Evolutionary conservation across 2,113 vertebrate genomes (phyloP).

Genomic region (Brachionichthys hirsutus): DNA sequence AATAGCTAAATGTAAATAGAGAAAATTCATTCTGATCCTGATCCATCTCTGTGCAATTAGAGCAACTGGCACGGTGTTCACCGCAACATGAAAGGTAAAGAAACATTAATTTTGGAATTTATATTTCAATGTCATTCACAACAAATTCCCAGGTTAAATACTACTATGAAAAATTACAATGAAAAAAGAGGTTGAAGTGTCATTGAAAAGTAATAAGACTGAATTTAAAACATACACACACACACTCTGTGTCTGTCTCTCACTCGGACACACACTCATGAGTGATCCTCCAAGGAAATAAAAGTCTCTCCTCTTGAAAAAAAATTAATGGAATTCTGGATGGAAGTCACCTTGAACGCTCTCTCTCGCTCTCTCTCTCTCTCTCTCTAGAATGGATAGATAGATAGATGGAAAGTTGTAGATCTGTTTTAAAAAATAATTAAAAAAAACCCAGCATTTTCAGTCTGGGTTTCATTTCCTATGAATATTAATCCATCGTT

Average conservation of each 20-base stretch:
- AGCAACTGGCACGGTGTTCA: conserved; percentile 23
- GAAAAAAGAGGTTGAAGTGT: conserved; percentile 36
- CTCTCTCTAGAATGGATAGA: too few relatives aligned
- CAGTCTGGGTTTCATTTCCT: conserved; percentile 8
- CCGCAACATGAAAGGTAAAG: conserved; percentile 54
- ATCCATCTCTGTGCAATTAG: conserved; percentile 36
- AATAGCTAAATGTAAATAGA: conserved; percentile 27
- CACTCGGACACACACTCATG: conserved; percentile 12
- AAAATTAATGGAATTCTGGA: conserved; percentile 25
- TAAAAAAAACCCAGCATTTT: conserved; percentile 2
- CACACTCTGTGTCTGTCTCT: neutral
- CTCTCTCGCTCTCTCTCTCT: neutral
- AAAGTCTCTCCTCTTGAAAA: conserved; percentile 22
- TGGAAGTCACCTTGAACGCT: conserved; percentile 65
- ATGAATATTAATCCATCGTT: too few relatives aligned
- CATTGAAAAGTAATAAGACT: conserved; percentile 57
- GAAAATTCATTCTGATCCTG: conserved; percentile 5
- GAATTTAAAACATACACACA: conserved; percentile 38
- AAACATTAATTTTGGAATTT: conserved; percentile 54
- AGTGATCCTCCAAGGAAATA: conserved; percentile 50
- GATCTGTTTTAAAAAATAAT: neutral
- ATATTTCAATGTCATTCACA: conserved; percentile 57
- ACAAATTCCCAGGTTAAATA: conserved; percentile 30
- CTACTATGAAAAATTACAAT: conserved; percentile 47
- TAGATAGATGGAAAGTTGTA: too few relatives aligned